Percentiles rank a stretch among this genome's conserved stretches.
These are phyloP conservation scores for Avahi laniger DNA, from an alignment of 2,797 vertebrate genomes.

Conservation along the genomic window DNA sequence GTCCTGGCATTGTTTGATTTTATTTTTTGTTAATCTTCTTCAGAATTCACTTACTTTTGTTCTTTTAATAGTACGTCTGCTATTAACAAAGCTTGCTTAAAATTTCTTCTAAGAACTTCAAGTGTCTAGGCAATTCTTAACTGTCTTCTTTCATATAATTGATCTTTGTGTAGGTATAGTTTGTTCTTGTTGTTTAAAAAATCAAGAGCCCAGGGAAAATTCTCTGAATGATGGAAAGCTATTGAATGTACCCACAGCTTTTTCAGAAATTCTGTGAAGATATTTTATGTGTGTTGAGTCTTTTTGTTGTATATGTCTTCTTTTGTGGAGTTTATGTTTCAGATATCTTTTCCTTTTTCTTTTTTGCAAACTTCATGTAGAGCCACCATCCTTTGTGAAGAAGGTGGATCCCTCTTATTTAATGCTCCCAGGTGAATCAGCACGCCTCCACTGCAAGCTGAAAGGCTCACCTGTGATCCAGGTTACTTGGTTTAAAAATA, in stretches of 20 bases:
- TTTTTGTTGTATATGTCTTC: slow-evolving; percentile 38
- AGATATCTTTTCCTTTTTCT: slow-evolving; percentile 60
- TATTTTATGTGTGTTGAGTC: slow-evolving; percentile 68
- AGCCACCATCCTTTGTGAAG: slow-evolving; percentile 95
- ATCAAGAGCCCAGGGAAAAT: not conserved
- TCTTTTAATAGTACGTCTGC: slow-evolving; percentile 26
- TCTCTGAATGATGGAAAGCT: not conserved
- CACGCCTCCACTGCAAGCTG: slow-evolving; percentile 92
- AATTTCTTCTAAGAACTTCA: slow-evolving; percentile 42
- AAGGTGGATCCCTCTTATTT: slow-evolving; percentile 95
- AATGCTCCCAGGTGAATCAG: slow-evolving; percentile 94
- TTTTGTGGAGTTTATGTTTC: slow-evolving; percentile 70
- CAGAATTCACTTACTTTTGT: not conserved
- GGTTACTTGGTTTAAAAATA: slow-evolving; percentile 97
- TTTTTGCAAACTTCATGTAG: slow-evolving; percentile 84
- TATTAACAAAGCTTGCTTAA: slow-evolving; percentile 49
- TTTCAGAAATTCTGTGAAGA: slow-evolving; percentile 36
- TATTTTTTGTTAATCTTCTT: slow-evolving; percentile 19
- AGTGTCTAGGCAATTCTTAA: not conserved
- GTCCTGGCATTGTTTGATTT: not conserved
- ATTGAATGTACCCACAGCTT: not conserved
- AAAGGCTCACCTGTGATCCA: slow-evolving; percentile 96
- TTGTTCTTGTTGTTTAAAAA: not conserved
- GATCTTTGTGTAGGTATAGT: not conserved
- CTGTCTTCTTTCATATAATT: slow-evolving; percentile 28